phyloP scores from a whole-genome alignment of 2,113 vertebrate genomes.

The Tachycineta bicolor region DNA sequence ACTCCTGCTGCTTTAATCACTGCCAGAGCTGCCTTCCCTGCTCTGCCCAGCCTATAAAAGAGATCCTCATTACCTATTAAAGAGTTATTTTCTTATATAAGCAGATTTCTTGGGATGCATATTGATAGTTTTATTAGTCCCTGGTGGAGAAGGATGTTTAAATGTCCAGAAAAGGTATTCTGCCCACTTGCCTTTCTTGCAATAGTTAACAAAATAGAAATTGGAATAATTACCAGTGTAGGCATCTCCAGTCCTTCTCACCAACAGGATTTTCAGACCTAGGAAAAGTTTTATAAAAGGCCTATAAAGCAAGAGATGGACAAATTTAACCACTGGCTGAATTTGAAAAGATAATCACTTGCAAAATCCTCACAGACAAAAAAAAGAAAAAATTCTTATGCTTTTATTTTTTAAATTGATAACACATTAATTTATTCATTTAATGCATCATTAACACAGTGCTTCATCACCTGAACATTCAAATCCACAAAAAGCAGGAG shows the following conservation, averaged over 20 bases:
- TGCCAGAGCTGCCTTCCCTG: background rate
- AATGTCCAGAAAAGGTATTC: background rate
- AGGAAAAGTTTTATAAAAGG: background rate
- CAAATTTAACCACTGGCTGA: background rate
- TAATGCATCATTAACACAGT: background rate
- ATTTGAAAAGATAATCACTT: background rate
- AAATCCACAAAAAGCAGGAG: background rate
- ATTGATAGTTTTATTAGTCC: background rate
- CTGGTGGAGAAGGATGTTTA: background rate
- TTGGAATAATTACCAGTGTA: background rate
- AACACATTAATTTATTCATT: background rate
- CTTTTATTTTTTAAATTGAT: background rate
- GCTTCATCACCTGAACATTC: background rate
- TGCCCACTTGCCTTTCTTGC: background rate
- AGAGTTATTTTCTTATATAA: background rate
- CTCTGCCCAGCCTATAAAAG: background rate
- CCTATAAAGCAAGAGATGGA: background rate
- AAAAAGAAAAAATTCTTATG: background rate
- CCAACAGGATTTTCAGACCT: background rate
- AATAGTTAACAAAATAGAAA: background rate
- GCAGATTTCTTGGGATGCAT: background rate
- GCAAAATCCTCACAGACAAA: background rate
- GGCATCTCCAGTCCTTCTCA: background rate
- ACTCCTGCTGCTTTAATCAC: constrained; percentile 36
- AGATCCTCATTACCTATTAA: constrained; percentile 19